Evolutionary conservation across 2,797 vertebrate species (phyloP), one percentile per base, ranked within the genome.

Genomic region (Malurus splendens): DNA sequence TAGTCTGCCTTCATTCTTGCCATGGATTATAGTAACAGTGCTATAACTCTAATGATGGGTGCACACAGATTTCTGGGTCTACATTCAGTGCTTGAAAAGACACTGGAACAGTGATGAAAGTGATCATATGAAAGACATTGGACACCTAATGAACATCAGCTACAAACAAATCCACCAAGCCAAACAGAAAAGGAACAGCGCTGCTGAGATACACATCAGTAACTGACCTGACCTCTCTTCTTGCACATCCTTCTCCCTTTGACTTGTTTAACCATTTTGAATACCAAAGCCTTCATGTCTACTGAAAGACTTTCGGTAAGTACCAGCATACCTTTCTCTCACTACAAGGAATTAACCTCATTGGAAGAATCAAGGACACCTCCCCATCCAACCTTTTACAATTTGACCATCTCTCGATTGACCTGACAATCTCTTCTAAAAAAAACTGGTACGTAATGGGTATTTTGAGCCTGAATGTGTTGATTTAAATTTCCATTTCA

Each of bases 401-500:
- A 79, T 76, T 0, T 67, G 28, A 52, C 77, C 51, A 55, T 50
- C 59, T 68, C 41, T 72, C 79, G 64, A 89, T 7, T 73, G n/a
- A 45, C 38, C 39, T 71, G 42, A 74, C 50, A 71, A 81, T 51
- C 9, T 75, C 59, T 76, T 80, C 45, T 36, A 47, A 79, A 86
- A 82, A 84, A 42, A 2, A 20, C 50, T 77, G 41, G 23, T 30
- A 86, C 11, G 44, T 25, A 79, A 77, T 13, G 14, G 19, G 33
- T 89, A 92, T 87, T 89, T 88, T 80, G 59, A 55, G 70, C 9
- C 32, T 62, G 42, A 57, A 65, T 85, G 66, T 27, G 51, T 16
- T 67, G 54, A 62, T 48, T 90, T 81, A 72, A 71, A 82, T 88
- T 92, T 89, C 75, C 62, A 87, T 87, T 87, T 87, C 48, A 82